Evolutionary conservation across 2,113 vertebrate genomes (phyloP).

Genomic region (Circaetus cinerascens): DNA sequence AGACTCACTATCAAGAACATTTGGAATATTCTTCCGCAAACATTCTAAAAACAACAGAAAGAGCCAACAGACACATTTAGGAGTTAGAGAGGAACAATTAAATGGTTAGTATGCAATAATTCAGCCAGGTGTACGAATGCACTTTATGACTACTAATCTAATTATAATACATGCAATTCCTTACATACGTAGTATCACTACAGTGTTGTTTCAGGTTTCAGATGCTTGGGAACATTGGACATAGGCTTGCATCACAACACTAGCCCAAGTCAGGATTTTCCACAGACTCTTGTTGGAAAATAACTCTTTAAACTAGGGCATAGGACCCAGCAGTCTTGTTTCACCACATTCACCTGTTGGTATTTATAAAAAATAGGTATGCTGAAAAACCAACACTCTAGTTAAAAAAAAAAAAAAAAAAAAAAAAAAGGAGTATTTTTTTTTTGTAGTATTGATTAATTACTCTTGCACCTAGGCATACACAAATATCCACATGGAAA

Average conservation of each 20-base stretch:
- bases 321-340: background rate
- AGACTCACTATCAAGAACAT: background rate
- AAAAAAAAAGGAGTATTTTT: fast-evolving
- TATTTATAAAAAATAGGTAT: background rate
- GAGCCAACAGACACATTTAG: background rate
- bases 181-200: background rate
- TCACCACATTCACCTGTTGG: background rate
- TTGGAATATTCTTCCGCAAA: background rate
- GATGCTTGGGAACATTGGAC: background rate
- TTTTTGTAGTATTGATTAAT: background rate
- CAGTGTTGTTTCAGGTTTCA: background rate
- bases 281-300: background rate
- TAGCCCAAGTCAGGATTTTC: background rate
- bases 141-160: background rate
- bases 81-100: background rate
- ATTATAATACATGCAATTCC: background rate
- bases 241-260: background rate
- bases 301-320: background rate
- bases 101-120: background rate
- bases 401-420: background rate
- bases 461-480: background rate
- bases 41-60: background rate
- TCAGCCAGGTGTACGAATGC: background rate
- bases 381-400: background rate
- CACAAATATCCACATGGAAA: background rate